Conservation (phyloP, 2,888 invertebrate species). For the Drosophila antonietae region DNA sequence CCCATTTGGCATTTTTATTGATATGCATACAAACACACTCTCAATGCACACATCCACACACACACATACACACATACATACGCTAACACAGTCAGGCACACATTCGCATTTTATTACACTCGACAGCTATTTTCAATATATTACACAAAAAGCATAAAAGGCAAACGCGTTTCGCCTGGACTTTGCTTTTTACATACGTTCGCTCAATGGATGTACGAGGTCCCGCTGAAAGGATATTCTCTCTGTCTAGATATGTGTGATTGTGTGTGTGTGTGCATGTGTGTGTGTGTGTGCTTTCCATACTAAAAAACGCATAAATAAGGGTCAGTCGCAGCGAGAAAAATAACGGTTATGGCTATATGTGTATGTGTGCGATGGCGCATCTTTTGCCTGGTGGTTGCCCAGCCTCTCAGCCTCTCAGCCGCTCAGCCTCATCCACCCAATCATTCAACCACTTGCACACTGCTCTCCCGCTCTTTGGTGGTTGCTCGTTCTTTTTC, state of each 20-base stretch:
- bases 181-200: slow-evolving; percentile 72
- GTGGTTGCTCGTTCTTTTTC: slow-evolving; percentile 36
- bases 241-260: neutral
- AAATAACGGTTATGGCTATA: slow-evolving; percentile 69
- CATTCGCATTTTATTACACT: slow-evolving; percentile 78
- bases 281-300: slow-evolving; percentile 68
- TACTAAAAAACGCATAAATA: slow-evolving; percentile 82
- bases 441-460: slow-evolving; percentile 12
- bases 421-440: neutral
- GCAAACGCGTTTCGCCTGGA: slow-evolving; percentile 52
- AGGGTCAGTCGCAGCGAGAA: slow-evolving; percentile 53
- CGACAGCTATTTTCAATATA: slow-evolving; percentile 82
- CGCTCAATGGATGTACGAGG: slow-evolving; percentile 28
- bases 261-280: slow-evolving; percentile 35
- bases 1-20: slow-evolving; percentile 79
- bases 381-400: slow-evolving; percentile 47
- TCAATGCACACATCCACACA: slow-evolving; percentile 10
- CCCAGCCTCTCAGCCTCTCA: slow-evolving; percentile 1
- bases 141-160: slow-evolving; percentile 76
- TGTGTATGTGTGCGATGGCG: slow-evolving; percentile 12
- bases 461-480: slow-evolving; percentile 16
- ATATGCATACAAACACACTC: slow-evolving; percentile 68
- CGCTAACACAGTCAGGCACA: slow-evolving; percentile 33
- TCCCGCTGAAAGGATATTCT: slow-evolving; percentile 68
- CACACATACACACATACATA: slow-evolving; percentile 30